Percentiles rank a stretch among this genome's conserved stretches.
Evolutionary conservation across 1,140 invertebrate genomes (phyloP).

Genomic region (Schmidtea mediterranea): DNA sequence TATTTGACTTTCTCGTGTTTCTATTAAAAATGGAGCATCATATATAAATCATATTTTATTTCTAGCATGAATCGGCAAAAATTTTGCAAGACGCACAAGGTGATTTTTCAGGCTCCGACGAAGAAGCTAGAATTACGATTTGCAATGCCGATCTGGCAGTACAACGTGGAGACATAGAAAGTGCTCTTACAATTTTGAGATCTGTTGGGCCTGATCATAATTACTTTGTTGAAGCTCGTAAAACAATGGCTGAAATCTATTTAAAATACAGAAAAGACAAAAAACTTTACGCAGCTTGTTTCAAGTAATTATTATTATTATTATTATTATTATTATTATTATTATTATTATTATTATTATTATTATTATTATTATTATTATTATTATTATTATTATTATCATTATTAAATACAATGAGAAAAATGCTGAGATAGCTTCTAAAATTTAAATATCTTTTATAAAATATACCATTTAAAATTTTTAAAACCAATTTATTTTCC

Average conservation of each 20-base stretch:
- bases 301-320: conserved; percentile 23
- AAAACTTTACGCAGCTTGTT: conserved; percentile 34
- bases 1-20: no score
- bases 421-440: no score
- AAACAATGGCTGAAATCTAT: conserved; percentile 68
- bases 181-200: conserved; percentile 46
- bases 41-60: no score
- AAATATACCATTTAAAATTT: no score
- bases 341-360: no score
- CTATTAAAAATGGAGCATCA: no score
- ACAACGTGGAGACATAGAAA: conserved; percentile 47
- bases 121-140: conserved; percentile 53
- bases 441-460: no score
- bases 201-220: conserved; percentile 43
- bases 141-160: conserved; percentile 54
- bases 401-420: no score
- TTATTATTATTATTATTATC: no score
- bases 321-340: not conserved
- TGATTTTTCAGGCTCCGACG: conserved; percentile 43
- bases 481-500: no score
- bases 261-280: conserved; percentile 58
- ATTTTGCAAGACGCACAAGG: conserved; percentile 53
- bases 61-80: conserved; percentile 42
- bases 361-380: no score
- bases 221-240: conserved; percentile 57